phyloP scores from a whole-genome alignment of 2,888 invertebrate species.

The Seladonia tumulorum region DNA sequence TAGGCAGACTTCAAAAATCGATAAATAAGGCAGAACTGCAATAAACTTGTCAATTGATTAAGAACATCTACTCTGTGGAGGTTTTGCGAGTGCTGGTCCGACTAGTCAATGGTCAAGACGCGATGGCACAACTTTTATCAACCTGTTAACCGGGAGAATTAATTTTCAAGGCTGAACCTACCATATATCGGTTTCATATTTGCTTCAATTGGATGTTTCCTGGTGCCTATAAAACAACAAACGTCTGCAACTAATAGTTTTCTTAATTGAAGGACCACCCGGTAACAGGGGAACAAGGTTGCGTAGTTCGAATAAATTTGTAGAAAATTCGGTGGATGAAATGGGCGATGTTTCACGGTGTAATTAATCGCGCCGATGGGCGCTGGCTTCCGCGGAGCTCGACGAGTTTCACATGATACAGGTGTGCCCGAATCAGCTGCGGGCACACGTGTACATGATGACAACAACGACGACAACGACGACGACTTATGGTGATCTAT shows the following conservation, averaged over 20 bases:
- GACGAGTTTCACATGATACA: slow-evolving; percentile 34
- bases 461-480: neutral
- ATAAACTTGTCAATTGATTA: neutral
- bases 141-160: no score
- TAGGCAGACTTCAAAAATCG: neutral
- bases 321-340: neutral
- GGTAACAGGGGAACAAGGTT: neutral
- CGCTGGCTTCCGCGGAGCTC: neutral
- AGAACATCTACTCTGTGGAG: neutral
- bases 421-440: slow-evolving; percentile 41
- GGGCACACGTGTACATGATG: slow-evolving; percentile 31
- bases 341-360: neutral
- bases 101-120: no score
- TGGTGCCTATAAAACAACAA: no score
- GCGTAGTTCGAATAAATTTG: neutral
- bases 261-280: neutral
- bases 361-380: neutral
- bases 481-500: slow-evolving; percentile 39
- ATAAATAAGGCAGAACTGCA: neutral
- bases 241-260: no score
- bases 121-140: no score
- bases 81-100: no score
- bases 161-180: no score
- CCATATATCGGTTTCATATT: no score
- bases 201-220: no score